These are phyloP conservation scores for Heterotilapia buettikoferi DNA, from an alignment of 2,113 vertebrate genomes.

Conservation along the genomic window DNA sequence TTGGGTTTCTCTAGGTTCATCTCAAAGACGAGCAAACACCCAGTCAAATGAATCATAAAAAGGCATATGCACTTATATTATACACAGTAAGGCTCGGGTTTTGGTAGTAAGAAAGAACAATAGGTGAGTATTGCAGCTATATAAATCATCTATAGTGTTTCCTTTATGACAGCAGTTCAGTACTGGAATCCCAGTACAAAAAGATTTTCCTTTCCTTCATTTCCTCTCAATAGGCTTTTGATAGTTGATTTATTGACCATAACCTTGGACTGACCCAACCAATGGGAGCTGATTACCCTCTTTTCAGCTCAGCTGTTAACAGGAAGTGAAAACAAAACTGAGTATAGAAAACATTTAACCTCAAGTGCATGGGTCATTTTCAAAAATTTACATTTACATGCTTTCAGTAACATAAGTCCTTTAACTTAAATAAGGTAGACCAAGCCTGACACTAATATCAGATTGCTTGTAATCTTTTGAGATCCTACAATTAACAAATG, in stretches of 20 bases:
- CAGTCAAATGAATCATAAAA: background rate
- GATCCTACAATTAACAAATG: background rate
- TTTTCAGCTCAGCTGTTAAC: background rate
- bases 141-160: background rate
- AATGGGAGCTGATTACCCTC: background rate
- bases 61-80: background rate
- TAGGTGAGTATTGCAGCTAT: background rate
- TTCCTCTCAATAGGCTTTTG: background rate
- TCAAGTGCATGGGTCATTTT: background rate
- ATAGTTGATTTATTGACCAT: background rate
- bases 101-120: background rate
- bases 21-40: background rate
- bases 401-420: background rate
- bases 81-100: background rate
- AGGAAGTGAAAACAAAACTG: background rate
- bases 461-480: background rate
- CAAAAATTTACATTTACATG: background rate
- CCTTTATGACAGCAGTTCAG: background rate
- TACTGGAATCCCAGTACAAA: background rate
- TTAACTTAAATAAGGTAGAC: background rate
- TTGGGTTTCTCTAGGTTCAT: background rate
- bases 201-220: background rate
- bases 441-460: background rate
- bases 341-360: background rate
- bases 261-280: background rate